A percentile compares a stretch with the other conserved stretches of the same genome.
Conservation (phyloP, 2,113 vertebrate species). For the Hippocampus abdominalis region DNA sequence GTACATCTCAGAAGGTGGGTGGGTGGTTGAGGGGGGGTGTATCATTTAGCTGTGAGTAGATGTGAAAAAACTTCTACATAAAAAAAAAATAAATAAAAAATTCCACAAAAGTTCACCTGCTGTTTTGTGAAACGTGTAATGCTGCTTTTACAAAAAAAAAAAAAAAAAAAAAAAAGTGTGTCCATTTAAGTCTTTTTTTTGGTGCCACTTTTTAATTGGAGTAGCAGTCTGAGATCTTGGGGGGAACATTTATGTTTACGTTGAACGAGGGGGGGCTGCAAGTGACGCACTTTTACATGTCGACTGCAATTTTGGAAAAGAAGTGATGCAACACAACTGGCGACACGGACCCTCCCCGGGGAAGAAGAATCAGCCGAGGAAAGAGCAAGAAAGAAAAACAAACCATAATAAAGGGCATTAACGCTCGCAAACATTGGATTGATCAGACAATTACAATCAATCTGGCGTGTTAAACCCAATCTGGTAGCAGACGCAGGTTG, state of each 20-base stretch:
- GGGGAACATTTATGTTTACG: not conserved
- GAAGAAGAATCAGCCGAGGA: slow-evolving; percentile 70
- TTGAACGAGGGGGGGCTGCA: slow-evolving; percentile 7
- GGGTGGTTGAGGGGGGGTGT: slow-evolving; percentile 66
- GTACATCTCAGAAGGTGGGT: slow-evolving; percentile 71
- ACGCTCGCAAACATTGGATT: slow-evolving; percentile 94
- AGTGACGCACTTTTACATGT: slow-evolving; percentile 41
- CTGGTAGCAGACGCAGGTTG: slow-evolving; percentile 77
- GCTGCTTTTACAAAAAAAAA: slow-evolving; percentile 1
- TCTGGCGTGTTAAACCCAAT: slow-evolving; percentile 99
- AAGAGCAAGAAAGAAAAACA: slow-evolving; percentile 85
- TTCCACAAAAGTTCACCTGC: slow-evolving; percentile 38
- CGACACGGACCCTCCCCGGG: slow-evolving; percentile 67
- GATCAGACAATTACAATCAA: slow-evolving; percentile 96
- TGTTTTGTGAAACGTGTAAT: slow-evolving; percentile 42
- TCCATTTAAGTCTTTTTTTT: slow-evolving; percentile 1
- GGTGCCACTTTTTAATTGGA: not conserved
- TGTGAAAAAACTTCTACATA: slow-evolving; percentile 10
- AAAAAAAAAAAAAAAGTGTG: not conserved
- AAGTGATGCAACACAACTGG: slow-evolving; percentile 30
- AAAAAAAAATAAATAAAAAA: slow-evolving; percentile 58
- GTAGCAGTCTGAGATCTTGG: slow-evolving; percentile 4
- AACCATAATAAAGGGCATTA: slow-evolving; percentile 92
- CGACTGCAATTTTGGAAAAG: not conserved
- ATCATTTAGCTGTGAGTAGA: slow-evolving; percentile 64